Evolutionary conservation across 2,888 invertebrate genomes (phyloP), one percentile per base, ranked within the genome.

Genomic region (Meloe dianella): DNA sequence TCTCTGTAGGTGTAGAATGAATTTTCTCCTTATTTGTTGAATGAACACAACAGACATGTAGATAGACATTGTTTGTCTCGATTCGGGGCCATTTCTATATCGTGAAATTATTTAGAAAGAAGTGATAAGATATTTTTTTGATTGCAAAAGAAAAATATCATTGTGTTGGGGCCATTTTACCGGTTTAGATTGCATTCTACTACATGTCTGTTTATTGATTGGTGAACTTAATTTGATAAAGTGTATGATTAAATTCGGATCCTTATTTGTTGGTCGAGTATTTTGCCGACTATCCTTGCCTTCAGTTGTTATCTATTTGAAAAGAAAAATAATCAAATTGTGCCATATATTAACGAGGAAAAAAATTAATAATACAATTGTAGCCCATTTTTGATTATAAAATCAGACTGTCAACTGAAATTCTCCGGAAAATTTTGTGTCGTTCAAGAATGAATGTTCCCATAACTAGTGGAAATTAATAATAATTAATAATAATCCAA

Each of bases 21-120:
- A 75, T 80, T 81, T 83, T 84, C 83, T 84, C 82, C 82, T 83
- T 82, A 79, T 83, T n/a, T 82, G 75, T 80, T 83, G 83, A 82
- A 83, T 82, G 78, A 51, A 22, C 68, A 72, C 73, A 79, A 76
- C 79, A 78, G 80, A 75, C 79, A 76, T 81, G 76, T 79, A 78
- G 79, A 75, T 66, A 74, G 56, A 65, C 56, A 60, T 71, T 65
- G 66, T 74, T 72, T 71, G 70, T 70, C 72, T 72, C 57, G 69
- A 71, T 68, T 77, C 68, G 76, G 75, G 76, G 75, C 76, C 78
- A 77, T 72, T 60, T 7, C 47, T 47, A 14, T 41, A 41, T 41
- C 41, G 41, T 17, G 41, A 12, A 35, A 68, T 70, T 70, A 72
- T 70, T 70, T 41, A 41, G 41, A 41, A 41, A 35, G 35, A 41